Evolutionary conservation across 2,888 invertebrate genomes (phyloP), one percentile per base, ranked within the genome.

Genomic region (Capitulum mitella): DNA sequence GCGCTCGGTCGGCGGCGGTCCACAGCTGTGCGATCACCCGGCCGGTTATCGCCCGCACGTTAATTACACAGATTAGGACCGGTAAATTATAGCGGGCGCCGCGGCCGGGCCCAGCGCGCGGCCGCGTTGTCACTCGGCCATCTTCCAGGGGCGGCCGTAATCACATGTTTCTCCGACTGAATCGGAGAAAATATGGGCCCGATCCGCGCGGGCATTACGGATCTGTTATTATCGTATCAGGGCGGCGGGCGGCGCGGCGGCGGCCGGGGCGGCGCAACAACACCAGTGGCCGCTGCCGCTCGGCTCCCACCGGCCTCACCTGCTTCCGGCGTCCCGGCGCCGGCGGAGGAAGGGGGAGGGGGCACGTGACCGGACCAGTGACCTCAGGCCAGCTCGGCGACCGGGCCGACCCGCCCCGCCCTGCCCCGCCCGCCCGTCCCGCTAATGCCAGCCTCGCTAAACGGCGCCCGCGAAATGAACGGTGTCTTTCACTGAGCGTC

Each of bases 111-210:
- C 32, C 32, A 32, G 14, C 61, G 61, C 2, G 1, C 70, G 70
- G 29, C 37, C 37, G 37, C 16, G 70, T 70, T 70, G 70, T 70
- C 70, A 70, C 70, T 70, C 70, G 19, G 37, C 10, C 37, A 6
- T 32, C 70, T 6, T 14, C 14, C 70, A 2, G 70, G 37, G 29
- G 70, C 70, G 37, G 29, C 34, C 32, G n/a, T 70, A 70, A 70
- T 70, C 70, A 70, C 70, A 70, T 70, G 70, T 70, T 70, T 70
- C 70, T 70, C 70, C 70, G 70, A 70, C 70, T 70, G 37, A 70
- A 37, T 70, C 70, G 37, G 22, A 70, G 70, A 70, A 70, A 70
- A 37, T 70, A 22, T 10, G 37, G 37, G 70, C 26, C 34, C 70
- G 70, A 70, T 70, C 16, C 16, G 70, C 37, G 12, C 22, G 34